phyloP scores from a whole-genome alignment of 2,888 invertebrate species.

The Athrips mouffetella region DNA sequence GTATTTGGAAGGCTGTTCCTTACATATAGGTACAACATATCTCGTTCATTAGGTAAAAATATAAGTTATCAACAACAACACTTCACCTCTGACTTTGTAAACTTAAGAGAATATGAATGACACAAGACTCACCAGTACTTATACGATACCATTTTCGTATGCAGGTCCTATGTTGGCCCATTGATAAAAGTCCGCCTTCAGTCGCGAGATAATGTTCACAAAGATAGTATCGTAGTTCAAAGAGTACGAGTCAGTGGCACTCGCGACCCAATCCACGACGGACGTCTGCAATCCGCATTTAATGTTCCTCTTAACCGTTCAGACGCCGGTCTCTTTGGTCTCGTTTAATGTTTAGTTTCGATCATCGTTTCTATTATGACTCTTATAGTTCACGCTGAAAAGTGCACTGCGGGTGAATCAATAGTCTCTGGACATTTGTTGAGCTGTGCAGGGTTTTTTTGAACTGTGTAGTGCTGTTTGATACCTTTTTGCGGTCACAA shows the following conservation, averaged over 20 bases:
- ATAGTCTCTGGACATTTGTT: not conserved
- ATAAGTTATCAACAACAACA: no score
- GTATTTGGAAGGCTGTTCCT: no score
- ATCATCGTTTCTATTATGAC: conserved; percentile 6
- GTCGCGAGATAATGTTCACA: not conserved
- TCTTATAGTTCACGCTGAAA: not conserved
- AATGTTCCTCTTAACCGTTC: not conserved
- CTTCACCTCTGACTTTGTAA: not conserved
- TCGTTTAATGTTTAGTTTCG: not conserved
- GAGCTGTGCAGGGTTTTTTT: not conserved
- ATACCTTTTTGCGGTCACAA: not conserved
- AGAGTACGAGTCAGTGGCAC: not conserved
- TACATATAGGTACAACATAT: no score
- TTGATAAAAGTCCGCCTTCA: not conserved
- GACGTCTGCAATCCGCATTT: not conserved
- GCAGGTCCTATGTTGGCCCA: not conserved
- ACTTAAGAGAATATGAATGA: not conserved
- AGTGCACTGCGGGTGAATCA: not conserved
- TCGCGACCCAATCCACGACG: not conserved
- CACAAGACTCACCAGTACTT: not conserved
- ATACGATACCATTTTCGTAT: not conserved
- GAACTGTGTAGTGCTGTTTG: not conserved
- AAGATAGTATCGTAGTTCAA: not conserved
- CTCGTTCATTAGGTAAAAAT: no score
- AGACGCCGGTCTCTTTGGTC: not conserved